phyloP scores from a whole-genome alignment of 2,797 vertebrate species.

The Helostoma temminkii region DNA sequence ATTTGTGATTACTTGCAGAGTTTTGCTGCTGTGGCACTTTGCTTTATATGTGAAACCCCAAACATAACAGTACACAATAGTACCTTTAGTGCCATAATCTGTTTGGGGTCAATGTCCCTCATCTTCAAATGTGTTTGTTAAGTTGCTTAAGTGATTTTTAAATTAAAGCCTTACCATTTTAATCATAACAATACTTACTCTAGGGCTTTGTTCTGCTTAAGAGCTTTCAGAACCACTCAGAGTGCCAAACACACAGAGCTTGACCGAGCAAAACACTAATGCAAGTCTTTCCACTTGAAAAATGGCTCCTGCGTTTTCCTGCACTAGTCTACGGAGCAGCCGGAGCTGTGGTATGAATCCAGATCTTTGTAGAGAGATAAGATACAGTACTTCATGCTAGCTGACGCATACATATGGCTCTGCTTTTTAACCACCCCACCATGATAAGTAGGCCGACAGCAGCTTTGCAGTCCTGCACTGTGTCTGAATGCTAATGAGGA shows the following conservation, averaged over 20 bases:
- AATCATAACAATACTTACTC: constrained; percentile 34
- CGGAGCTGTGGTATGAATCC: constrained; percentile 51
- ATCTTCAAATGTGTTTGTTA: constrained; percentile 40
- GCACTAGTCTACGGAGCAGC: constrained; percentile 47
- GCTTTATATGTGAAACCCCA: constrained; percentile 22
- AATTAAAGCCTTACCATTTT: constrained; percentile 35
- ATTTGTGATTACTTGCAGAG: constrained; percentile 12
- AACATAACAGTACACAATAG: neutral
- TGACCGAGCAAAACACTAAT: constrained; percentile 18
- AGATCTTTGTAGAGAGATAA: constrained; percentile 61
- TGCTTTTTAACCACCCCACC: constrained; percentile 65
- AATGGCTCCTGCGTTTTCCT: constrained; percentile 36
- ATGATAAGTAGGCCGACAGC: constrained; percentile 77
- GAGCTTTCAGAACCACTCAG: constrained; percentile 18
- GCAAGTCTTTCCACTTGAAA: constrained; percentile 49
- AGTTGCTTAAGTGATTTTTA: constrained; percentile 44
- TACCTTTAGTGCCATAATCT: constrained; percentile 22
- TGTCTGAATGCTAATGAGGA: constrained; percentile 78
- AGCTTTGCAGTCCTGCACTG: constrained; percentile 64
- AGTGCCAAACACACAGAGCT: neutral
- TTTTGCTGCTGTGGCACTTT: constrained; percentile 6
- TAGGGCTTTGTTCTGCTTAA: constrained; percentile 45
- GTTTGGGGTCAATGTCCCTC: constrained; percentile 31
- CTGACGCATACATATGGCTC: constrained; percentile 61
- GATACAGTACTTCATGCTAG: constrained; percentile 59